Percentiles rank a stretch among this genome's conserved stretches.
phyloP scores from a whole-genome alignment of 1,140 invertebrate species.

The Calosoma granatense region DNA sequence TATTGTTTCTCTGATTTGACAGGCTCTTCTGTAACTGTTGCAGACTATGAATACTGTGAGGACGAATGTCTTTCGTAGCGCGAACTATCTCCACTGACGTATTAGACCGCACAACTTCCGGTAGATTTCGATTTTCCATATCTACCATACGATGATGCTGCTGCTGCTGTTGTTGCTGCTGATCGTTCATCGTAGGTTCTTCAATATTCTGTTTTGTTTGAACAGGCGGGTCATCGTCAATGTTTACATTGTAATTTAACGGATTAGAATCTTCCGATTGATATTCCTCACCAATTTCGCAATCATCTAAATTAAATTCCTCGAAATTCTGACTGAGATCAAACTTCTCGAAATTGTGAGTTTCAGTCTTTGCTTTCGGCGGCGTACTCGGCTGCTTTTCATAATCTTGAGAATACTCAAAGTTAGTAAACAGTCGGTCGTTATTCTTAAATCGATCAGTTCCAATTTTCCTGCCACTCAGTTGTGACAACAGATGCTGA shows the following conservation, averaged over 20 bases:
- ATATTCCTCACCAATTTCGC: constrained; percentile 44
- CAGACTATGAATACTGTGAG: constrained; percentile 4
- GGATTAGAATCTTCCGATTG: not conserved
- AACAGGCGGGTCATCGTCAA: constrained; percentile 23
- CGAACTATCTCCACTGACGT: not conserved
- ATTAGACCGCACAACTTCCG: constrained; percentile 7
- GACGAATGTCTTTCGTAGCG: constrained; percentile 1
- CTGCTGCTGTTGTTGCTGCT: too few species aligned
- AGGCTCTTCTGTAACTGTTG: constrained; percentile 2
- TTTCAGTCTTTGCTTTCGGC: constrained; percentile 28
- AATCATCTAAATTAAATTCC: constrained; percentile 67
- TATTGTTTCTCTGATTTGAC: not conserved
- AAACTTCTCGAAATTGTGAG: constrained; percentile 38
- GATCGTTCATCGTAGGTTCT: not conserved
- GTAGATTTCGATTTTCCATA: not conserved
- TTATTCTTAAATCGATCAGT: constrained; percentile 20
- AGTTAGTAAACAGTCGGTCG: constrained; percentile 29
- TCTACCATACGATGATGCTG: constrained; percentile 18
- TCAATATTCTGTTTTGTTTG: constrained; percentile 12
- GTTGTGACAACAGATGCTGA: constrained; percentile 27
- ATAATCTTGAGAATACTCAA: constrained; percentile 32
- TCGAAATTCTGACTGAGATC: constrained; percentile 67
- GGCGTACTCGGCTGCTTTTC: constrained; percentile 26
- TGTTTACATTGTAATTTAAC: constrained; percentile 22
- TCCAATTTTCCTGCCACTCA: constrained; percentile 21